A percentile compares a stretch with the other conserved stretches of the same genome.
These are phyloP conservation scores for Anastrepha obliqua DNA, from an alignment of 1,140 invertebrate species.

Conservation along the genomic window DNA sequence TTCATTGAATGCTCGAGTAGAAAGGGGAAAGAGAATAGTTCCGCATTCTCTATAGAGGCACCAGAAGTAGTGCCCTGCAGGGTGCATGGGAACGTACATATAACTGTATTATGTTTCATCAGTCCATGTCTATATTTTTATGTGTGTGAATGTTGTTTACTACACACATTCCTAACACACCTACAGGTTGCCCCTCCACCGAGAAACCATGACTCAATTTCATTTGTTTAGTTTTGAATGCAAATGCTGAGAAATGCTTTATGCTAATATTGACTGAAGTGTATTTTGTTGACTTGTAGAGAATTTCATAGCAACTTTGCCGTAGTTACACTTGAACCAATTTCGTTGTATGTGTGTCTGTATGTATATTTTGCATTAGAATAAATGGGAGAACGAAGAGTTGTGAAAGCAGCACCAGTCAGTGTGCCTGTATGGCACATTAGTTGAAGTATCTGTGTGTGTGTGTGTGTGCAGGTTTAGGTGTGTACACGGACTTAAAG, in stretches of 20 bases:
- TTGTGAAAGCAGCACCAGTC: neutral
- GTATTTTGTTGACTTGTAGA: neutral
- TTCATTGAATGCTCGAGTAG: too few relatives aligned
- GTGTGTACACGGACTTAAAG: neutral
- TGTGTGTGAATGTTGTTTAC: too few relatives aligned
- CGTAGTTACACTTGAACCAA: neutral
- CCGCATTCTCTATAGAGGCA: too few relatives aligned
- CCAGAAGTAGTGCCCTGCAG: too few relatives aligned
- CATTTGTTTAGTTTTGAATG: conserved; percentile 8
- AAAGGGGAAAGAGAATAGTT: too few relatives aligned
- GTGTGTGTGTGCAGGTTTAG: neutral
- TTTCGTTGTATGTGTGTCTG: neutral
- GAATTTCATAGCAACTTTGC: neutral
- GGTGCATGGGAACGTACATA: too few relatives aligned
- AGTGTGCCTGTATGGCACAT: neutral
- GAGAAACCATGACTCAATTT: neutral
- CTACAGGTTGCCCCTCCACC: too few relatives aligned
- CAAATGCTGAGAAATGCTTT: neutral
- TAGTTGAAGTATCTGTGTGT: neutral
- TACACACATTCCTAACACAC: neutral
- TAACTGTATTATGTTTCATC: too few relatives aligned
- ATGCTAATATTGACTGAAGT: conserved; percentile 1
- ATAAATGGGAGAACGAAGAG: neutral
- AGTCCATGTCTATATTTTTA: too few relatives aligned
- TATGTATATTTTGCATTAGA: too few relatives aligned